These are phyloP conservation scores for Mylabris phalerata DNA, from an alignment of 1,140 invertebrate genomes.

Conservation along the genomic window DNA sequence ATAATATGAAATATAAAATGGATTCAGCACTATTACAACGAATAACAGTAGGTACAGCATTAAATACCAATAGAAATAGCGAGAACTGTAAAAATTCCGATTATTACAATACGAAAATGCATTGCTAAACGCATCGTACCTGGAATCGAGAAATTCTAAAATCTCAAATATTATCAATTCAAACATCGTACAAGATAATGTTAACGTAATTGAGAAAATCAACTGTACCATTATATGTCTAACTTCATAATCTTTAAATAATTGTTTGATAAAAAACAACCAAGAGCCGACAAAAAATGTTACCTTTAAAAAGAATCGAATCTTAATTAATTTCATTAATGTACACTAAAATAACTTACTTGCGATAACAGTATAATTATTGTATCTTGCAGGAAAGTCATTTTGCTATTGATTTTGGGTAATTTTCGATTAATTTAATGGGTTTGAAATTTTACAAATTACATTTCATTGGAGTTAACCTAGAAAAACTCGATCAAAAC, in stretches of 20 bases:
- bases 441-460: no score
- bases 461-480: no score
- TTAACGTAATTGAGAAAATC: conserved; percentile 95
- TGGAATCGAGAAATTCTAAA: conserved; percentile 79
- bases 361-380: conserved; percentile 62
- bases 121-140: conserved; percentile 21
- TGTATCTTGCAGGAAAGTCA: conserved; percentile 63
- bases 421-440: neutral
- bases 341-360: conserved; percentile 41
- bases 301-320: conserved; percentile 56
- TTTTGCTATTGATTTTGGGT: conserved; percentile 25
- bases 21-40: conserved; percentile 93
- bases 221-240: conserved; percentile 90
- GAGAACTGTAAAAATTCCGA: conserved; percentile 62
- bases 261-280: conserved; percentile 97
- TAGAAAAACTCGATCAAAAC: no score
- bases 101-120: conserved; percentile 10
- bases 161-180: conserved; percentile 99
- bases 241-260: conserved; percentile 98
- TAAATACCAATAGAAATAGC: conserved; percentile 94
- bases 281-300: conserved; percentile 95
- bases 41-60: conserved; percentile 87
- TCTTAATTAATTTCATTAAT: conserved; percentile 11
- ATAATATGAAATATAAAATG: conserved; percentile 96
- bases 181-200: conserved; percentile 98